phyloP scores from a whole-genome alignment of 2,888 invertebrate genomes.

The Netelia virgata region DNA sequence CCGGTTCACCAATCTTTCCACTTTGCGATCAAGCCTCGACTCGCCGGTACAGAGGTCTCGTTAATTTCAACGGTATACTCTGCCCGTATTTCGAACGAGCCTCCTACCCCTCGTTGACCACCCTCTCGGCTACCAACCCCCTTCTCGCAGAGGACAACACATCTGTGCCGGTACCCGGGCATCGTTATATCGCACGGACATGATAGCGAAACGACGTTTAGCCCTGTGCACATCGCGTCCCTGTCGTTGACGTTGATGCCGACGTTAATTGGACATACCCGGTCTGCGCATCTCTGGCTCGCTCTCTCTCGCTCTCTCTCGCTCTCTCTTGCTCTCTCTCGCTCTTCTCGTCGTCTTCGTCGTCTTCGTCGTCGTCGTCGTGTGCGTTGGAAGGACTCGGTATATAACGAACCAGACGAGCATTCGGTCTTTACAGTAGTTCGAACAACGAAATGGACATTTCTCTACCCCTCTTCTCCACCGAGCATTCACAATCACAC shows the following conservation, averaged over 20 bases:
- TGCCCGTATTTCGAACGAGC: neutral
- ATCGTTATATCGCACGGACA: constrained; percentile 60
- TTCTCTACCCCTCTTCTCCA: neutral
- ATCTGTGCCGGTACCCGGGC: constrained; percentile 8
- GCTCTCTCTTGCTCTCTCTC: too few species aligned
- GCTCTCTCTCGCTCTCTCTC: neutral
- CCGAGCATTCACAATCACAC: neutral
- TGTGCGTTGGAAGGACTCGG: constrained; percentile 24
- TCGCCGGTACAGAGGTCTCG: neutral
- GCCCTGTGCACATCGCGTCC: constrained; percentile 53
- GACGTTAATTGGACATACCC: constrained; percentile 67
- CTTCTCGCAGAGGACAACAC: constrained; percentile 29
- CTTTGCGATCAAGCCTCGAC: neutral
- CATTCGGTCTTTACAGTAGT: constrained; percentile 13
- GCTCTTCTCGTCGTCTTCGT: too few species aligned
- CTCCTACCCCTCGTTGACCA: neutral
- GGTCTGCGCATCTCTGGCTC: constrained; percentile 33
- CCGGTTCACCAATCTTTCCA: neutral
- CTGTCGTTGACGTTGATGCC: constrained; percentile 65
- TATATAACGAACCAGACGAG: constrained; percentile 15
- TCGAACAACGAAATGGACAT: constrained; percentile 20
- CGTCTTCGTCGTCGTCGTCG: neutral
- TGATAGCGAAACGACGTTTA: constrained; percentile 59
- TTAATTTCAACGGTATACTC: constrained; percentile 24
- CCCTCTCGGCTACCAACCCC: neutral